Evolutionary conservation across 2,113 vertebrate genomes (phyloP).

Genomic region (Acrocephalus kingi): DNA sequence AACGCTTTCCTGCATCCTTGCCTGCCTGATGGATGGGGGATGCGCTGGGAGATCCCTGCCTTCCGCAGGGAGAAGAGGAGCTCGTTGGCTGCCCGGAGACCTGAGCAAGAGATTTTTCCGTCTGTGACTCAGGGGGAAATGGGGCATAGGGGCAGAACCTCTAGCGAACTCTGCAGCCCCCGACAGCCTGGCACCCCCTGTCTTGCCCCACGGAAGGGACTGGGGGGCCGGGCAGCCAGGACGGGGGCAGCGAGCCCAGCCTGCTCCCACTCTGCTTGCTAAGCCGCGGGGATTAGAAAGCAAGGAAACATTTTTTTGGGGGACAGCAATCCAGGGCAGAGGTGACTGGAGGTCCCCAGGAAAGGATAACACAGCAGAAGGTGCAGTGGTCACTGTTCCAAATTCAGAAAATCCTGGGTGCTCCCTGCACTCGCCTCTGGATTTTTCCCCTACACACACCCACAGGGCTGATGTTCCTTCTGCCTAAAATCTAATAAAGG

Average conservation of each 20-base stretch:
- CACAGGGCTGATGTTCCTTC: not conserved
- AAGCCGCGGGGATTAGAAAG: not conserved
- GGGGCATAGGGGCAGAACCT: rapidly evolving
- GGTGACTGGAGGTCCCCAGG: not conserved
- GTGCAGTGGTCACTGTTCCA: not conserved
- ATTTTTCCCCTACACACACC: not conserved
- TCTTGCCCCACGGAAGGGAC: not conserved
- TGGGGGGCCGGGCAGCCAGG: rapidly evolving
- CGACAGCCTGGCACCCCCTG: not conserved
- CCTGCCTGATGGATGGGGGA: rapidly evolving
- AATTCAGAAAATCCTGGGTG: not conserved
- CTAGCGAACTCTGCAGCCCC: not conserved
- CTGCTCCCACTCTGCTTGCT: not conserved
- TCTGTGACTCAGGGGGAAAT: not conserved
- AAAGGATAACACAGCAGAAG: not conserved
- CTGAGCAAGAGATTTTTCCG: not conserved
- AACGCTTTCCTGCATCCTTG: not conserved
- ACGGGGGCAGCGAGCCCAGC: rapidly evolving
- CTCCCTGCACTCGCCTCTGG: not conserved
- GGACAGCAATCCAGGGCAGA: not conserved
- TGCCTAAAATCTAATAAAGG: not conserved
- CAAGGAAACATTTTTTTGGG: not conserved
- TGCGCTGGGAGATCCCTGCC: not conserved
- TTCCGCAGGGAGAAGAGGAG: not conserved
- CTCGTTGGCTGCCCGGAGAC: not conserved